phyloP scores from a whole-genome alignment of 2,113 vertebrate species.

The Nothobranchius kuhntae region DNA sequence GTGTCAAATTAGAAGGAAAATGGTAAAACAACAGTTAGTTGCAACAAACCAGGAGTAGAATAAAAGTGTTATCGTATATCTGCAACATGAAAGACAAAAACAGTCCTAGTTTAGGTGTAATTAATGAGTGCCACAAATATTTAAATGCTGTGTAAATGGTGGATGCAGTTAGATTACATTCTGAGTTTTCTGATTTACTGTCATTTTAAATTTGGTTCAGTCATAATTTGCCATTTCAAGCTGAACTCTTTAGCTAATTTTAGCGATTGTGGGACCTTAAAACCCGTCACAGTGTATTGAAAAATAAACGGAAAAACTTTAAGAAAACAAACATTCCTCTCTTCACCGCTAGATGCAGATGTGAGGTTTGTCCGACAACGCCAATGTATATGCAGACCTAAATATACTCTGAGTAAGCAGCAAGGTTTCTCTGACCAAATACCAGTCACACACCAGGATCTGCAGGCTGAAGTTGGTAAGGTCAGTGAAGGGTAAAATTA shows the following conservation, averaged over 20 bases:
- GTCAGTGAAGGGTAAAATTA: slow-evolving; percentile 76
- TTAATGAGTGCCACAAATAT: no score
- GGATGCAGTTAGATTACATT: no score
- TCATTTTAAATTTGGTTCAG: no score
- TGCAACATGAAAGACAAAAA: slow-evolving; percentile 8
- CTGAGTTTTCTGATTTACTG: no score
- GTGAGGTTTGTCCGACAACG: slow-evolving; percentile 58
- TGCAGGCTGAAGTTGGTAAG: slow-evolving; percentile 57
- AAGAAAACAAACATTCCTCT: slow-evolving; percentile 56
- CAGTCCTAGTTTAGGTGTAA: no score
- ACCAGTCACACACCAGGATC: slow-evolving; percentile 68
- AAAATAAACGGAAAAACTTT: slow-evolving; percentile 40
- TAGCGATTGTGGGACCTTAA: slow-evolving; percentile 38
- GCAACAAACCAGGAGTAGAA: background rate
- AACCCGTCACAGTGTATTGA: slow-evolving; percentile 43
- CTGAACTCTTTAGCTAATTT: slow-evolving; percentile 21
- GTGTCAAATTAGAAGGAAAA: background rate
- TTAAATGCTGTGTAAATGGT: no score
- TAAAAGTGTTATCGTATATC: background rate
- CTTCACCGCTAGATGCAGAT: slow-evolving; percentile 33
- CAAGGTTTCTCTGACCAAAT: slow-evolving; percentile 53
- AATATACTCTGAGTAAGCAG: slow-evolving; percentile 58
- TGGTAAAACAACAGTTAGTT: background rate
- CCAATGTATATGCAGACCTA: slow-evolving; percentile 51
- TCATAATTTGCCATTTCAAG: background rate